Base-by-base conservation (phyloP, 2,113 vertebrate genomes). In the human (Homo sapiens) region DNA sequence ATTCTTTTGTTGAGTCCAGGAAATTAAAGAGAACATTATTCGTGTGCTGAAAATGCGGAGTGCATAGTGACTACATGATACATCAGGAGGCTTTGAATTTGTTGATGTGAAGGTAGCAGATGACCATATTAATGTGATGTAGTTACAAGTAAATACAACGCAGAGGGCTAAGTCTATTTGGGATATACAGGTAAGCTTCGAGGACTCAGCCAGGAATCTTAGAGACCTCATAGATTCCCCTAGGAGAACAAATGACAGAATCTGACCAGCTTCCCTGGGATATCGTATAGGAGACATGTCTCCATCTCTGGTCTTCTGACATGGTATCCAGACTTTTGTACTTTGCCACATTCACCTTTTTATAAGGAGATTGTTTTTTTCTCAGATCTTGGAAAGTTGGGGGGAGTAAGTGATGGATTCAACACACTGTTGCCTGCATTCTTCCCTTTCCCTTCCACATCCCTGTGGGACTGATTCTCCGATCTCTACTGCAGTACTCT, bases 71-170 rank as follows among this genome's bases (percentile, higher is more conserved):
- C 5, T 55, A 16, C 32, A 8, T 57, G 50, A 61, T 12, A 30
- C 20, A 23, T 23, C 22, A 52, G 78, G 17, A 82, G 45, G 72
- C 6, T 48, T 38, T 40, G n/a, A 0, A n/a, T 23, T 40, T 27
- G 40, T 52, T 38, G 9, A 66, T 35, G 32, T 32, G 40, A 89
- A 35, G 5, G n/a, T 5, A 4, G 27, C 22, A 7, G 8, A 50
- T n/a, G 27, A 5, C 0, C 23, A 76, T 22, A 38, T 2, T n/a
- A 61, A 78, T 4, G 5, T 4, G 40, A 7, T 0, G 0, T 14
- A 22, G 4, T 25, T 52, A 83, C 3, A 32, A 82, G 57, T 12
- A 91, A 68, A 43, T 22, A 66, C 23, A 57, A 14, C 3, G 4
- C 11, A 70, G 50, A 14, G 11, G 10, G 0, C 30, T 40, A 27